Evolutionary conservation across 2,888 invertebrate species (phyloP).

Genomic region (Drosophila multiciliata): DNA sequence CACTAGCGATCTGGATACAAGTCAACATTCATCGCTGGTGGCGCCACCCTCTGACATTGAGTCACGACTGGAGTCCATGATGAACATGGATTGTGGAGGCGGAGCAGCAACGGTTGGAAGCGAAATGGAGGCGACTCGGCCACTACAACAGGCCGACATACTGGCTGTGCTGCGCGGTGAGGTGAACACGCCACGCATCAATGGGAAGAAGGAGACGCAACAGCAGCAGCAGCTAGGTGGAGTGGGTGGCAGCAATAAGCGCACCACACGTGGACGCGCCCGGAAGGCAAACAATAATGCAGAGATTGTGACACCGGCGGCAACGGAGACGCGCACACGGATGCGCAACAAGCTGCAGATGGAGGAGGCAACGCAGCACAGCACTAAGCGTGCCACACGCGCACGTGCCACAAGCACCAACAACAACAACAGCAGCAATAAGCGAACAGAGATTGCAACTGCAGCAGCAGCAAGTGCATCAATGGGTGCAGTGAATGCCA

Average conservation of each 20-base stretch:
- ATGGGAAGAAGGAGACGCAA: slow-evolving; percentile 41
- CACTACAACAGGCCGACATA: slow-evolving; percentile 72
- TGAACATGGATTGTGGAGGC: slow-evolving; percentile 67
- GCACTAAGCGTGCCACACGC: slow-evolving; percentile 63
- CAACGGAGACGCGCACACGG: slow-evolving; percentile 43
- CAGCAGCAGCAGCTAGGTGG: not conserved
- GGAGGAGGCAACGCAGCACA: slow-evolving; percentile 14
- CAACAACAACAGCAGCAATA: slow-evolving; percentile 32
- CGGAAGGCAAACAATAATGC: slow-evolving; percentile 42
- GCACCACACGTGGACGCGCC: slow-evolving; percentile 73
- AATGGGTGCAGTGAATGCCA: slow-evolving; percentile 53
- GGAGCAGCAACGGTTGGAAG: not conserved
- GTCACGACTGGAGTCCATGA: slow-evolving; percentile 84
- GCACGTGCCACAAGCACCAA: slow-evolving; percentile 38
- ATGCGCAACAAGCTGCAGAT: slow-evolving; percentile 29
- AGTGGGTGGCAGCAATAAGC: slow-evolving; percentile 24
- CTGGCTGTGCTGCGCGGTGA: slow-evolving; percentile 82
- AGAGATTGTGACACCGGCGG: slow-evolving; percentile 1
- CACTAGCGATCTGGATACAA: slow-evolving; percentile 85
- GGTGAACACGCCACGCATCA: slow-evolving; percentile 43
- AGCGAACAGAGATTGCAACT: slow-evolving; percentile 27
- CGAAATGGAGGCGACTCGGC: slow-evolving; percentile 5
- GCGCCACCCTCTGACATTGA: slow-evolving; percentile 85
- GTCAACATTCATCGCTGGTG: slow-evolving; percentile 85
- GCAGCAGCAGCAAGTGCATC: slow-evolving; percentile 24